These are phyloP conservation scores for Neodiprion virginianus DNA, from an alignment of 1,140 invertebrate genomes.

Conservation along the genomic window DNA sequence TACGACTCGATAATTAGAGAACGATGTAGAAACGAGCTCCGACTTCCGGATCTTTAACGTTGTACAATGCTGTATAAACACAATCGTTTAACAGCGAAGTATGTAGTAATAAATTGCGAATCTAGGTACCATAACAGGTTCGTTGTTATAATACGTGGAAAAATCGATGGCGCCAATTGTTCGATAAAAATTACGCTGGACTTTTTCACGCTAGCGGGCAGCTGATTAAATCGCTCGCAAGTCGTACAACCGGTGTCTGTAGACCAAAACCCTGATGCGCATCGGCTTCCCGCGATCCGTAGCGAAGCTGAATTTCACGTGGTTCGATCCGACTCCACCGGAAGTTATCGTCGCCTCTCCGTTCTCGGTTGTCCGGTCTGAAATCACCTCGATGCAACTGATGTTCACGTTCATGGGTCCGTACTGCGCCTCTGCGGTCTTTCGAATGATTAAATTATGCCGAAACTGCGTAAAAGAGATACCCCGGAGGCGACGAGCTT, in stretches of 20 bases:
- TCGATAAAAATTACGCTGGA: too few species aligned
- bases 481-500: not conserved
- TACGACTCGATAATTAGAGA: too few species aligned
- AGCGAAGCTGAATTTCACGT: constrained; percentile 40
- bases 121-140: too few species aligned
- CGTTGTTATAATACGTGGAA: too few species aligned
- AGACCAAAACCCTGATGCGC: constrained; percentile 40
- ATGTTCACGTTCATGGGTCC: constrained; percentile 37
- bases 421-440: constrained; percentile 43
- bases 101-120: too few species aligned
- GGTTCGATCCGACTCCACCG: constrained; percentile 41
- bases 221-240: too few species aligned
- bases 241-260: constrained; percentile 23
- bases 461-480: not conserved
- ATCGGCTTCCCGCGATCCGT: constrained; percentile 37
- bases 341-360: constrained; percentile 34
- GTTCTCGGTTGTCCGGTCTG: constrained; percentile 38
- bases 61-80: too few species aligned
- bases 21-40: too few species aligned
- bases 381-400: constrained; percentile 42
- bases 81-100: too few species aligned
- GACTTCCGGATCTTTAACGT: too few species aligned
- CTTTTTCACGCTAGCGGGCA: too few species aligned
- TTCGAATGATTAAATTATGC: not conserved
- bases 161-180: too few species aligned